Conservation (phyloP, 2,113 vertebrate species). For the Channa maculata region DNA sequence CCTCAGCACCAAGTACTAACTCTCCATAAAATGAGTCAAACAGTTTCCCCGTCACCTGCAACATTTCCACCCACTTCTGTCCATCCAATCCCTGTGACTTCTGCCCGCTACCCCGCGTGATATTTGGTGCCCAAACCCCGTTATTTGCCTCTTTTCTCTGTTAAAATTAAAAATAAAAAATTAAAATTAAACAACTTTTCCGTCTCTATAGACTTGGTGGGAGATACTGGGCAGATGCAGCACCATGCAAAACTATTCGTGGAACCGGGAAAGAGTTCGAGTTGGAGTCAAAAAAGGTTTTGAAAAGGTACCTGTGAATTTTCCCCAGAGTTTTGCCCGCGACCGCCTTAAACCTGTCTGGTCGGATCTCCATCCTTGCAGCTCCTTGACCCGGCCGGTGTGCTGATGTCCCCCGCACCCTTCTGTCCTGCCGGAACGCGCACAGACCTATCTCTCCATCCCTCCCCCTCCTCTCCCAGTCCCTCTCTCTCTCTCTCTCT, state of each 20-base stretch:
- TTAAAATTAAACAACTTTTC: slow-evolving; percentile 43
- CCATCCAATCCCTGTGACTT: neutral
- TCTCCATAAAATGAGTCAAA: neutral
- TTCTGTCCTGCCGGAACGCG: slow-evolving; percentile 63
- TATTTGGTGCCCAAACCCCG: too few species aligned
- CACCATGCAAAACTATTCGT: neutral
- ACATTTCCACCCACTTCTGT: slow-evolving; percentile 4
- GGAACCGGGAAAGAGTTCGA: slow-evolving; percentile 22
- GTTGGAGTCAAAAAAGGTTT: neutral
- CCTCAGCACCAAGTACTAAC: neutral
- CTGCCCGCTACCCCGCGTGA: too few species aligned
- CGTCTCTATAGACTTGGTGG: neutral
- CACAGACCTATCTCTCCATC: slow-evolving; percentile 44
- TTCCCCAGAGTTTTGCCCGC: slow-evolving; percentile 84
- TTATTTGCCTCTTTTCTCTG: neutral
- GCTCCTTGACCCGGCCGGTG: slow-evolving; percentile 79
- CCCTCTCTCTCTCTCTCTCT: slow-evolving; percentile 11
- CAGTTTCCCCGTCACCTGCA: neutral
- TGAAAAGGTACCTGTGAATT: slow-evolving; percentile 82
- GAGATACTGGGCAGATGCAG: neutral
- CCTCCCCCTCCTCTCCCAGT: slow-evolving; percentile 12
- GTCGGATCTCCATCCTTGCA: slow-evolving; percentile 86
- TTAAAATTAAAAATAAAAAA: slow-evolving; percentile 21
- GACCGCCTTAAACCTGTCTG: slow-evolving; percentile 84
- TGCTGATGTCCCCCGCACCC: slow-evolving; percentile 76